These are phyloP conservation scores for Philaenus spumarius DNA, from an alignment of 1,140 invertebrate species.

Conservation along the genomic window DNA sequence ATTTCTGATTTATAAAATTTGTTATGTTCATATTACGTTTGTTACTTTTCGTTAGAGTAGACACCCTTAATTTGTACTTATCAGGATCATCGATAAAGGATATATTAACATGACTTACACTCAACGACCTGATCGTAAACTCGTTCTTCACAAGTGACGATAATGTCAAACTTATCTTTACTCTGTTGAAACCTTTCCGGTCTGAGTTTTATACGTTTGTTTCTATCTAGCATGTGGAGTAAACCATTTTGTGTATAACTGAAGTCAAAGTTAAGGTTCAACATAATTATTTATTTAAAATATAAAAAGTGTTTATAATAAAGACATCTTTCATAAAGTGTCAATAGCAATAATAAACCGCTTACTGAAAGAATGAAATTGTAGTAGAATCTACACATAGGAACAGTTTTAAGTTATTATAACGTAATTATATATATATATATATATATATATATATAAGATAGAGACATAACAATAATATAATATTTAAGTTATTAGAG, in stretches of 20 bases:
- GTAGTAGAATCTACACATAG: too few relatives aligned
- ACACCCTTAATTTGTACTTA: too few relatives aligned
- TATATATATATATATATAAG: background rate
- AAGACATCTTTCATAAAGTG: constrained; percentile 23
- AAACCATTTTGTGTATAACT: constrained; percentile 99
- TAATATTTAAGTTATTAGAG: background rate
- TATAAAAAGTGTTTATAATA: background rate
- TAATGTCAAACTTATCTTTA: constrained; percentile 90
- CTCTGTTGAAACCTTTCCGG: constrained; percentile 93
- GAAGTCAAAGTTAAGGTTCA: constrained; percentile 18
- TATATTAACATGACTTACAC: constrained; percentile 44
- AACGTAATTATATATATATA: too few relatives aligned
- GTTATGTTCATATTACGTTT: too few relatives aligned
- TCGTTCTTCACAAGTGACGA: constrained; percentile 96
- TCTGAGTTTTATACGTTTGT: constrained; percentile 87
- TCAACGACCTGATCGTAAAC: constrained; percentile 90
- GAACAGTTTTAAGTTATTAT: too few relatives aligned
- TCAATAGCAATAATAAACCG: constrained; percentile 7
- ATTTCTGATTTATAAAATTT: too few relatives aligned
- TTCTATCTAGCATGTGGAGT: constrained; percentile 97
- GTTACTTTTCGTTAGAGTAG: too few relatives aligned
- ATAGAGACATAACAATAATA: background rate
- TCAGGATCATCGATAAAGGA: constrained; percentile 2
- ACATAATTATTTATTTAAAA: background rate
- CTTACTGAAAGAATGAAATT: too few relatives aligned